Base-by-base conservation (phyloP, 2,888 invertebrate species). In the Acleris holmiana region DNA sequence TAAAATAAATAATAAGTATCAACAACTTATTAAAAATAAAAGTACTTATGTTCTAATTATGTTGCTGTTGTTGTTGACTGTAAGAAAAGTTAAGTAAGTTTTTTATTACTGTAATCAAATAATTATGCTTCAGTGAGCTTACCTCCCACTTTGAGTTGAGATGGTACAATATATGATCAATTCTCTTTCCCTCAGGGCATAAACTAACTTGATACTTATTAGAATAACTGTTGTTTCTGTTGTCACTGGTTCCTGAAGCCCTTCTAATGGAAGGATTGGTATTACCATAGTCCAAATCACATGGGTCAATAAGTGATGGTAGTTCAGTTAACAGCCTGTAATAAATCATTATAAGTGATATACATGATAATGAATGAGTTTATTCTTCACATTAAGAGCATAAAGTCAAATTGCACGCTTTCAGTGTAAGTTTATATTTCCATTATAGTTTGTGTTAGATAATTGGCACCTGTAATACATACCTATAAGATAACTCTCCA, bases 151-250 rank as follows among this genome's bases (percentile, higher is more conserved):
- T 61, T 56, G 85, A 69, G 65, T 76, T 79, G 1, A 80, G 71
- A 70, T 84, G 92, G 81, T 95, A 97, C 74, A 99, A 90, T 71
- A 99, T 96, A 83, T 99, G 98, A 91, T 99, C 99, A 73, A 99
- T 98, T 68, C 99, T 94, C 83, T 97, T 96, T 18, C 99, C 99
- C 48, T 94, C 89, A 0, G 96, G 95, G 59, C 89, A 88, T 13
- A 84, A 82, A 63, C 92, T 89, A 2, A 93, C 88, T 58, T 91
- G 75, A 53, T 86, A 90, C 1, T 88, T 82, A 60, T 94, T 86
- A 0, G 97, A 95, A 81, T 98, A 99, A 72, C 96, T 96, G 84
- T 99, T 99, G 70, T 95, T 94, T 6, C 94, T 72, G 67, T 82
- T 81, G 21, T 91, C 87, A 64, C 96, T 96, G 15, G 99, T 99